A percentile compares a stretch with the other conserved stretches of the same genome.
Conservation (phyloP, 2,888 invertebrate species). For the Nomada goodeniana region DNA sequence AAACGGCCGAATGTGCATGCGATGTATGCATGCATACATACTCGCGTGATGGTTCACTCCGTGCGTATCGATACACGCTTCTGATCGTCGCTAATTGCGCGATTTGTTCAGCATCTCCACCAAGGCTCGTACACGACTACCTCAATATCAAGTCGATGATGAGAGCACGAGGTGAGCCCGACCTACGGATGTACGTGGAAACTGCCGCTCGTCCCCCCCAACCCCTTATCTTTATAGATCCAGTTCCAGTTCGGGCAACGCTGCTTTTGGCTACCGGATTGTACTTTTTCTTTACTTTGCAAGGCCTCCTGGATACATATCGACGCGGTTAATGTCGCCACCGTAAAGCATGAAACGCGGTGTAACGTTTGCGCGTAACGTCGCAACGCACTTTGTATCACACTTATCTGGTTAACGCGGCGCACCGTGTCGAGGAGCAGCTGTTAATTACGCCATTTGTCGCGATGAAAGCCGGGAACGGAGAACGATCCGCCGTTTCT, state of each 20-base stretch:
- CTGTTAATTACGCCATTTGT: conserved; percentile 57
- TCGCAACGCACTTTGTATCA: conserved; percentile 27
- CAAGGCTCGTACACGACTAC: not conserved
- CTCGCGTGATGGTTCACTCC: not conserved
- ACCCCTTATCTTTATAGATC: conserved; percentile 66
- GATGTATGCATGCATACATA: no score
- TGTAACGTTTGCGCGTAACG: conserved; percentile 28
- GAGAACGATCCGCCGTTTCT: conserved; percentile 13
- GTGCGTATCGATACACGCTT: conserved; percentile 10
- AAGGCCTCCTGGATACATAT: not conserved
- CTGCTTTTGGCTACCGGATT: conserved; percentile 49
- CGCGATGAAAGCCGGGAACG: not conserved
- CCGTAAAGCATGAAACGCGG: conserved; percentile 9
- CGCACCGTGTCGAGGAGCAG: conserved; percentile 33
- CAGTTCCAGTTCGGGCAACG: conserved; percentile 48
- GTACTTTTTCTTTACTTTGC: conserved; percentile 17
- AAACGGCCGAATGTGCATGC: not conserved
- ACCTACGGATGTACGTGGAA: not conserved
- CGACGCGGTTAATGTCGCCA: conserved; percentile 7
- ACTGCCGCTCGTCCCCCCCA: not conserved
- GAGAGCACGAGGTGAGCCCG: conserved; percentile 32
- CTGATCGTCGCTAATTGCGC: conserved; percentile 56
- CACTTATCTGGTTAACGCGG: conserved; percentile 44
- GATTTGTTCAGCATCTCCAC: conserved; percentile 62
- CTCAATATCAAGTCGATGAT: conserved; percentile 38